Conservation (phyloP, 2,888 invertebrate genomes). For the Sarcophaga variegata region DNA sequence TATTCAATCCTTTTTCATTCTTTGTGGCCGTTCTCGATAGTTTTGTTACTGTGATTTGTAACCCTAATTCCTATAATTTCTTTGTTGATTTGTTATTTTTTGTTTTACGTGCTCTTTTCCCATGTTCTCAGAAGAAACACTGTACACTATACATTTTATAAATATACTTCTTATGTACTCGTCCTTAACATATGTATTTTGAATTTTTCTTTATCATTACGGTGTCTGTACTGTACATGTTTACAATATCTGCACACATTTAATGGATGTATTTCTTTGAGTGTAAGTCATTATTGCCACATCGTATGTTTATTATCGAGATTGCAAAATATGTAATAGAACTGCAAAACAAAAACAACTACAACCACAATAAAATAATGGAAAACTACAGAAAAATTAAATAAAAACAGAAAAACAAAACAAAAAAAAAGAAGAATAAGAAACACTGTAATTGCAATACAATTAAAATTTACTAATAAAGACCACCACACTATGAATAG, state of each 20-base stretch:
- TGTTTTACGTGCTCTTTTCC: too few relatives aligned
- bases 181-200: too few relatives aligned
- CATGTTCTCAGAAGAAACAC: too few relatives aligned
- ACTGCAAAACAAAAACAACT: neutral
- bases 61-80: too few relatives aligned
- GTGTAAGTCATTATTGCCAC: slow-evolving; percentile 16
- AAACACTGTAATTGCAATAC: slow-evolving; percentile 21
- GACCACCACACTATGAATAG: neutral
- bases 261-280: neutral
- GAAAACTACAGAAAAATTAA: slow-evolving; percentile 44
- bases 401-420: neutral
- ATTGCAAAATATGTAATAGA: slow-evolving; percentile 12
- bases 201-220: neutral
- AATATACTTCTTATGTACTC: too few relatives aligned
- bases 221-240: neutral
- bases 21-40: too few relatives aligned
- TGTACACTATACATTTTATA: too few relatives aligned
- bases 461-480: neutral
- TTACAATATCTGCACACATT: neutral
- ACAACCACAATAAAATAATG: slow-evolving; percentile 3
- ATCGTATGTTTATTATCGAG: slow-evolving; percentile 13
- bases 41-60: too few relatives aligned
- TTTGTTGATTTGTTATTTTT: too few relatives aligned
- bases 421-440: neutral
- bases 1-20: too few relatives aligned